Evolutionary conservation across 1,140 invertebrate species (phyloP).

Genomic region (Probaryconus sp.): DNA sequence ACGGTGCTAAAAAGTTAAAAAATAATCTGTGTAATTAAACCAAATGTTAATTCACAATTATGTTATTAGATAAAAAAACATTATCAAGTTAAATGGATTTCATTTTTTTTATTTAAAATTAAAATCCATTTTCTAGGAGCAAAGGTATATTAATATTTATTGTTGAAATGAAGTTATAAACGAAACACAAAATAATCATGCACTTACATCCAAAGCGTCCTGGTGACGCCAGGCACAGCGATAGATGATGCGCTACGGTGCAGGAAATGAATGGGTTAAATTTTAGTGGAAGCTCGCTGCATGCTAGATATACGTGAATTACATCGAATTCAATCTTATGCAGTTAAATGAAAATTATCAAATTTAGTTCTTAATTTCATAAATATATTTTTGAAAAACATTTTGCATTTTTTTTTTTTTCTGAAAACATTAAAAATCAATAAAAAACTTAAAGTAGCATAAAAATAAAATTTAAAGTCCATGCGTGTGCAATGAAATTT

Average conservation of each 20-base stretch:
- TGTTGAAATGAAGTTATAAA: conserved; percentile 3
- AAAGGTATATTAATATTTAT: too few species aligned
- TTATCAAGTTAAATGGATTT: too few species aligned
- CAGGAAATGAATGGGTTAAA: conserved; percentile 68
- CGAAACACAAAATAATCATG: conserved; percentile 66
- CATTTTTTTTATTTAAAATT: too few species aligned
- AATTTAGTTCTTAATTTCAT: neutral
- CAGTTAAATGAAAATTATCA: too few species aligned
- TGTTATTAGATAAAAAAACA: too few species aligned
- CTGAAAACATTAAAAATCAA: too few species aligned
- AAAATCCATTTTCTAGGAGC: too few species aligned
- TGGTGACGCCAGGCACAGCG: conserved; percentile 71
- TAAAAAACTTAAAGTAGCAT: neutral
- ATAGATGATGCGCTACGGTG: conserved; percentile 73
- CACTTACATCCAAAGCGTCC: conserved; percentile 77
- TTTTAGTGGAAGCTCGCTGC: conserved; percentile 56
- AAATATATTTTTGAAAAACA: conserved; percentile 3
- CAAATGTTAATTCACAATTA: too few species aligned
- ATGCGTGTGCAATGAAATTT: conserved; percentile 23
- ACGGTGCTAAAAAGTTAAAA: too few species aligned
- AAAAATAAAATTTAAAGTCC: conserved; percentile 16
- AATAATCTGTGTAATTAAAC: conserved; percentile 4
- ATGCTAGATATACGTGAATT: conserved; percentile 52
- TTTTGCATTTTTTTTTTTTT: conserved; percentile 3
- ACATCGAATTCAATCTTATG: conserved; percentile 32